A percentile compares a stretch with the other conserved stretches of the same genome.
Conservation (phyloP, 2,113 vertebrate genomes). For the Anthoscopus minutus region DNA sequence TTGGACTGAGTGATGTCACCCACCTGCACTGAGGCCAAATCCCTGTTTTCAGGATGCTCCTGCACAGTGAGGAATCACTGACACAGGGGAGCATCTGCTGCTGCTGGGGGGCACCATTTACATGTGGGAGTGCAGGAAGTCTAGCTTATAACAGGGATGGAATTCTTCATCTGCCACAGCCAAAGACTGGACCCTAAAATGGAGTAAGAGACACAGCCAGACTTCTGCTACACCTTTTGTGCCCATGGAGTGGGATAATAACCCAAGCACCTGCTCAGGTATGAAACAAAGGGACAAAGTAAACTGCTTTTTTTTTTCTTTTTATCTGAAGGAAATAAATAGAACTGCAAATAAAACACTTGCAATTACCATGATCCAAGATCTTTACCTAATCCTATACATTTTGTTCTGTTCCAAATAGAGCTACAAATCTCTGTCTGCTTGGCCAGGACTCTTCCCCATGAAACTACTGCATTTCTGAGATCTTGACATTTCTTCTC, state of each 20-base stretch:
- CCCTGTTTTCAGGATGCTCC: accelerated
- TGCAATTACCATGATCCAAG: accelerated
- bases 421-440: not conserved
- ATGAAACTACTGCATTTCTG: not conserved
- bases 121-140: not conserved
- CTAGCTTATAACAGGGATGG: not conserved
- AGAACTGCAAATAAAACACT: not conserved
- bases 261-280: not conserved
- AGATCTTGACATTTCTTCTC: not conserved
- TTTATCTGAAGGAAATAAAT: not conserved
- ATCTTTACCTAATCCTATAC: not conserved
- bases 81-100: accelerated
- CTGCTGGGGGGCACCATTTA: not conserved
- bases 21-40: not conserved
- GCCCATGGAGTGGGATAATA: not conserved
- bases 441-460: not conserved
- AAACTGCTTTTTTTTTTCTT: not conserved
- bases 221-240: not conserved
- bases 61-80: accelerated
- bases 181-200: not conserved
- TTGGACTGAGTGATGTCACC: accelerated
- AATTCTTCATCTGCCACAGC: not conserved
- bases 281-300: not conserved
- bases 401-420: not conserved
- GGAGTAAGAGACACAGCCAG: accelerated